Evolutionary conservation across 2,888 invertebrate genomes (phyloP), one percentile per base, ranked within the genome.

Genomic region (Marasmarcha lunaedactyla): DNA sequence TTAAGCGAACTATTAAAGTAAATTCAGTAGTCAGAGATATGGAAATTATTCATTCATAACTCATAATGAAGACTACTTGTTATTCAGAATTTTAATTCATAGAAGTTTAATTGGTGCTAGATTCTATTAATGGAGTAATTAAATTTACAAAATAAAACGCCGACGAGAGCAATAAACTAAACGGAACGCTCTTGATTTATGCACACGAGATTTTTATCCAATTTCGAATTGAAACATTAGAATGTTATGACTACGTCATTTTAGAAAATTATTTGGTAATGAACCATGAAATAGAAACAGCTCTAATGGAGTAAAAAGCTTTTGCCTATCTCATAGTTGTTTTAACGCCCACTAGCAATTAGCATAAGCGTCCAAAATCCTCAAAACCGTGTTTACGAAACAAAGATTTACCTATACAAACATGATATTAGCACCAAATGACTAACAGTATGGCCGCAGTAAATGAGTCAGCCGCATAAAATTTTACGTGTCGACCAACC

Each of bases 401-500:
- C 30, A 30, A 30, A 30, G 30, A n/a, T 30, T 9, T 30, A 11
- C 30, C 11, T 11, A 11, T 30, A 4, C 30, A 30, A 30, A 20
- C 20, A 20, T 20, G 30, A 30, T 30, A 30, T 30, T 30, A 30
- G 11, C 30, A 30, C 30, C 30, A n/a, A 30, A 20, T 20, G 20
- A 30, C n/a, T 30, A 30, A 30, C 30, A n/a, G 30, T 11, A 11
- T 11, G 11, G 51, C 51, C 50, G 48, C 47, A 62, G 59, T 63
- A 74, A 79, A 78, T 77, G 77, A 79, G 71, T 55, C 62, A 53
- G 57, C 45, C 57, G 64, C 76, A 57, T 81, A 78, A 81, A 79
- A 79, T 78, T 72, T 79, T 69, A 79, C 69, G 72, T 60, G 56
- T 55, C 57, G 56, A 63, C 68, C 57, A 58, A 54, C 49, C 43